phyloP scores from a whole-genome alignment of 2,113 vertebrate genomes.

The Campylorhamphus procurvoides region DNA sequence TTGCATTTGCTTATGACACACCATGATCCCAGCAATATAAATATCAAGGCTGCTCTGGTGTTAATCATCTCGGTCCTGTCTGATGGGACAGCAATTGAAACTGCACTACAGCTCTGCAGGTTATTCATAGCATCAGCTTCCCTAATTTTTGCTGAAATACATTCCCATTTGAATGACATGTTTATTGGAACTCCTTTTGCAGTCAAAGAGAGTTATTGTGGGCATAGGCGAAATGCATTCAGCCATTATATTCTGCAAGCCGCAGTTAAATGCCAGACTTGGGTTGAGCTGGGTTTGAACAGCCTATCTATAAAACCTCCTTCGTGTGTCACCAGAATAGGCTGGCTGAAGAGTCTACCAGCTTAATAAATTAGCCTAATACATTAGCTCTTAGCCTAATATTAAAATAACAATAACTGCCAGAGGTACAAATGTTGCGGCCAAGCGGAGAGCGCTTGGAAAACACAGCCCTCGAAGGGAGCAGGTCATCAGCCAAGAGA shows the following conservation, averaged over 20 bases:
- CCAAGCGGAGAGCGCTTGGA: neutral
- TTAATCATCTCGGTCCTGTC: neutral
- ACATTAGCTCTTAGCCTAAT: slow-evolving; percentile 25
- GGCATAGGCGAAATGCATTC: slow-evolving; percentile 1
- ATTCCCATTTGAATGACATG: neutral
- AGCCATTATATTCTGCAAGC: slow-evolving; percentile 24
- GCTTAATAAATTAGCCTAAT: slow-evolving; percentile 39
- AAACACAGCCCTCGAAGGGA: neutral
- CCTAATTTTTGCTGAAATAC: slow-evolving; percentile 39
- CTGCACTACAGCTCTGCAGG: slow-evolving; percentile 2
- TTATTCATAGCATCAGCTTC: slow-evolving; percentile 58
- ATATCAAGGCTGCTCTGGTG: neutral
- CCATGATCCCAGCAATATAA: neutral
- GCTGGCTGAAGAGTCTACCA: slow-evolving; percentile 1
- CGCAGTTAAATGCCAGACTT: neutral
- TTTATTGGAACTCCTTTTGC: slow-evolving; percentile 44
- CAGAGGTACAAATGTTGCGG: slow-evolving; percentile 16
- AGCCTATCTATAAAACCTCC: slow-evolving; percentile 41
- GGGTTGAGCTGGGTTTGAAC: neutral
- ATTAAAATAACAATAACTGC: slow-evolving; percentile 51
- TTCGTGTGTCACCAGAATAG: slow-evolving; percentile 11
- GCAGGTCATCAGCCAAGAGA: slow-evolving; percentile 40
- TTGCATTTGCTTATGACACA: slow-evolving; percentile 37
- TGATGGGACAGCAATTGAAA: slow-evolving; percentile 17
- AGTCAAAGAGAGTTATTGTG: slow-evolving; percentile 41